Evolutionary conservation across 2,888 invertebrate species (phyloP).

Genomic region (Terebella lapidaria): DNA sequence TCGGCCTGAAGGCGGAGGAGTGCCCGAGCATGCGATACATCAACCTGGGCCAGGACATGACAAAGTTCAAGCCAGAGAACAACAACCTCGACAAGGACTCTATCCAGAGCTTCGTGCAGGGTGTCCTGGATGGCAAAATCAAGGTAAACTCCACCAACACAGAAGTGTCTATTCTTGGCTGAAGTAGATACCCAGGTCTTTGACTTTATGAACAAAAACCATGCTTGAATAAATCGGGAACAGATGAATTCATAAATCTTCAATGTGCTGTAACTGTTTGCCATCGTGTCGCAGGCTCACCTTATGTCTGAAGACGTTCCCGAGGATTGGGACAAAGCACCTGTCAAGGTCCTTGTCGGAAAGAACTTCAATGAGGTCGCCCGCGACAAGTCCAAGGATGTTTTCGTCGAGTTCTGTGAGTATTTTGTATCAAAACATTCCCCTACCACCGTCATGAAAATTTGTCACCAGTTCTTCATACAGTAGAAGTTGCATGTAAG

Average conservation of each 20-base stretch:
- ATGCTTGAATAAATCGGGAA: no score
- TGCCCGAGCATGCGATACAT: slow-evolving; percentile 74
- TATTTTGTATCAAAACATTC: no score
- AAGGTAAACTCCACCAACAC: slow-evolving; percentile 61
- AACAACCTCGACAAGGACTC: slow-evolving; percentile 65
- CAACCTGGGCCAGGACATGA: slow-evolving; percentile 73
- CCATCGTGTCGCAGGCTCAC: slow-evolving; percentile 67
- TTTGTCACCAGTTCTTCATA: no score
- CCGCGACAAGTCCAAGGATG: slow-evolving; percentile 78
- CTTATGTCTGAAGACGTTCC: slow-evolving; percentile 89
- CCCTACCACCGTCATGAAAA: no score
- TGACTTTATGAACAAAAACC: no score
- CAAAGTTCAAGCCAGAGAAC: slow-evolving; percentile 73
- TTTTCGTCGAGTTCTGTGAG: slow-evolving; percentile 90
- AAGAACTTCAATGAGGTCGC: slow-evolving; percentile 94
- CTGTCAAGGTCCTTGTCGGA: slow-evolving; percentile 88
- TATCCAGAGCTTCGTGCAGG: slow-evolving; percentile 74
- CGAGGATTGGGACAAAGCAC: slow-evolving; percentile 91
- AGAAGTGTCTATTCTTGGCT: no score
- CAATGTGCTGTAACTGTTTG: not conserved
- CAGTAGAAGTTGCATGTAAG: no score
- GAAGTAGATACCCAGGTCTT: no score
- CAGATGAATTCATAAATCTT: not conserved
- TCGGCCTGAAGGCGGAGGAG: slow-evolving; percentile 91
- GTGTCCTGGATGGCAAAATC: slow-evolving; percentile 84